Evolutionary conservation across 2,888 invertebrate genomes (phyloP).

Genomic region (Glyphotaelius pellucidus): DNA sequence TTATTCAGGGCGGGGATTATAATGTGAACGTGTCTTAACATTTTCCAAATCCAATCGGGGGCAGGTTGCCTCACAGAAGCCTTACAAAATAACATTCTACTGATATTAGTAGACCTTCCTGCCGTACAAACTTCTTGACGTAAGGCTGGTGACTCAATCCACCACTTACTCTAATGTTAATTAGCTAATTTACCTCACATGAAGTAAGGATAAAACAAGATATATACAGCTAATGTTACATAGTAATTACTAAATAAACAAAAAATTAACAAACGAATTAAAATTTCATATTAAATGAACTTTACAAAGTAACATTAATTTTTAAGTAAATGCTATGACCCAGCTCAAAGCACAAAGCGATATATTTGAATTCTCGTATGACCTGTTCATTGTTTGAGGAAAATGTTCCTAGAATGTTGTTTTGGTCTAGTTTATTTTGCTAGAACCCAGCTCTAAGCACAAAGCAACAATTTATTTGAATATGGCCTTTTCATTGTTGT

Average conservation of each 20-base stretch:
- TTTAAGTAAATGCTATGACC: not conserved
- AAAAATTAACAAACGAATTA: not conserved
- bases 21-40: slow-evolving; percentile 28
- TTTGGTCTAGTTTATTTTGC: no score
- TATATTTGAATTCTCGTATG: no score
- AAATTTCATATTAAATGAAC: not conserved
- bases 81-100: not conserved
- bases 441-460: no score
- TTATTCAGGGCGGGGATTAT: slow-evolving; percentile 19
- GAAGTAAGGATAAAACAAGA: not conserved
- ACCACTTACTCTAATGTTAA: not conserved
- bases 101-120: not conserved
- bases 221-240: not conserved
- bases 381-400: no score
- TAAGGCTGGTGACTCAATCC: not conserved
- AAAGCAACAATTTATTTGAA: no score
- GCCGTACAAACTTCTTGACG: not conserved
- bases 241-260: not conserved
- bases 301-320: not conserved
- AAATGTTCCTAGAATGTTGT: no score
- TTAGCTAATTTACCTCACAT: not conserved
- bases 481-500: no score
- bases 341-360: no score
- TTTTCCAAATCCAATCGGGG: slow-evolving; percentile 37
- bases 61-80: not conserved